phyloP scores from a whole-genome alignment of 1,140 invertebrate species.

The Drosophila saltans region DNA sequence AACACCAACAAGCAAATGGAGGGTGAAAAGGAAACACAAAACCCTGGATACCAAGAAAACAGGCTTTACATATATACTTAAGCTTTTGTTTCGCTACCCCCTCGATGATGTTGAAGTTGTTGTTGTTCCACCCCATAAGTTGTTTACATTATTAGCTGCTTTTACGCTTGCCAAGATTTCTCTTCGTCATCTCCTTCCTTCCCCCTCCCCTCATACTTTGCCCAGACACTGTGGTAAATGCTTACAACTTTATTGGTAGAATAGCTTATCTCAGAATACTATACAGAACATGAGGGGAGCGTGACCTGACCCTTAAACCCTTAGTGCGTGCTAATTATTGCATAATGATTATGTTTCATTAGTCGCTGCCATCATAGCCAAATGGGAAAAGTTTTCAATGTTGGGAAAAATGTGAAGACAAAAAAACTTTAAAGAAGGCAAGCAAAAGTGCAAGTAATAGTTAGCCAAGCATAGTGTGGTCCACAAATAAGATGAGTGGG shows the following conservation, averaged over 20 bases:
- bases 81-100: slow-evolving; percentile 11
- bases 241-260: slow-evolving; percentile 49
- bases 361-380: slow-evolving; percentile 18
- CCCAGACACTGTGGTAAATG: slow-evolving; percentile 8
- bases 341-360: slow-evolving; percentile 80
- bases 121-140: slow-evolving; percentile 33
- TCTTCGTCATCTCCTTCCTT: background rate
- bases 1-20: slow-evolving; percentile 15
- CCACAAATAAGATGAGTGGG: background rate
- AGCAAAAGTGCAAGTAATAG: slow-evolving; percentile 70
- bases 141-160: slow-evolving; percentile 77
- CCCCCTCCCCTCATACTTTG: background rate
- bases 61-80: slow-evolving; percentile 24
- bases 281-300: background rate
- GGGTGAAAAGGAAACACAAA: slow-evolving; percentile 12
- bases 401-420: background rate
- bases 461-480: slow-evolving; percentile 33
- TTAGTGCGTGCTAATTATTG: slow-evolving; percentile 74
- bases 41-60: background rate
- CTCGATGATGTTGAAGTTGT: background rate
- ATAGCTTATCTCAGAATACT: slow-evolving; percentile 35
- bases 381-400: slow-evolving; percentile 56
- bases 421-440: slow-evolving; percentile 53
- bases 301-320: slow-evolving; percentile 26
- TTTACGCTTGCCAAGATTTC: slow-evolving; percentile 63